These are phyloP conservation scores for Quiscalus mexicanus DNA, from an alignment of 2,113 vertebrate species.

Conservation along the genomic window DNA sequence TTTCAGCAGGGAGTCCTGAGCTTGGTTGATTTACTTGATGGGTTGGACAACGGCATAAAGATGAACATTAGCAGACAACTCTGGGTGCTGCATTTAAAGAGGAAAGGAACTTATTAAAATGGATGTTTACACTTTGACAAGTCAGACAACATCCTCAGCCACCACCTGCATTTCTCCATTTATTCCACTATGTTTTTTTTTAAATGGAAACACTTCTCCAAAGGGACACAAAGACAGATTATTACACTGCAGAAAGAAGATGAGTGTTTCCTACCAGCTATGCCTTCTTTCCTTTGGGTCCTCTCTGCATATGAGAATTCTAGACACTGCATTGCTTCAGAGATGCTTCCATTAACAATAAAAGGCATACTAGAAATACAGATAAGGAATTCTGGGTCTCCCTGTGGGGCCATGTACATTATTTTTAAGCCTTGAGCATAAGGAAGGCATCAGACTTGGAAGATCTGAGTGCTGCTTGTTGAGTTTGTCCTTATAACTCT, in stretches of 20 bases:
- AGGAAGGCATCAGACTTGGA: background rate
- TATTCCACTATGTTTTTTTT: background rate
- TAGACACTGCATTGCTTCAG: background rate
- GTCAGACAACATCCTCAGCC: background rate
- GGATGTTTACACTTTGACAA: background rate
- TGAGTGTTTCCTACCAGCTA: background rate
- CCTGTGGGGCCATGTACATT: background rate
- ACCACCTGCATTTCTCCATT: background rate
- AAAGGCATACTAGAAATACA: background rate
- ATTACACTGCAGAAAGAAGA: background rate
- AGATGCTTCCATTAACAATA: background rate
- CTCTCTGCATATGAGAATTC: rapidly evolving
- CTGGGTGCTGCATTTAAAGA: background rate
- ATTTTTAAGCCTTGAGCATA: background rate
- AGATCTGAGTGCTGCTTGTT: background rate
- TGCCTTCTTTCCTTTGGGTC: background rate
- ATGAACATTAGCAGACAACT: background rate
- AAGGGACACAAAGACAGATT: background rate
- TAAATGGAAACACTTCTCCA: background rate
- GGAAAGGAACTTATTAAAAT: background rate
- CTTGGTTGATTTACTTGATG: background rate
- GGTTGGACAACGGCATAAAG: background rate
- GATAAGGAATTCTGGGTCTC: background rate
- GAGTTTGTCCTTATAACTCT: background rate
- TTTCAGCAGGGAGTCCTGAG: background rate